These are phyloP conservation scores for Siniperca knerii DNA, from an alignment of 2,113 vertebrate genomes.

Conservation along the genomic window DNA sequence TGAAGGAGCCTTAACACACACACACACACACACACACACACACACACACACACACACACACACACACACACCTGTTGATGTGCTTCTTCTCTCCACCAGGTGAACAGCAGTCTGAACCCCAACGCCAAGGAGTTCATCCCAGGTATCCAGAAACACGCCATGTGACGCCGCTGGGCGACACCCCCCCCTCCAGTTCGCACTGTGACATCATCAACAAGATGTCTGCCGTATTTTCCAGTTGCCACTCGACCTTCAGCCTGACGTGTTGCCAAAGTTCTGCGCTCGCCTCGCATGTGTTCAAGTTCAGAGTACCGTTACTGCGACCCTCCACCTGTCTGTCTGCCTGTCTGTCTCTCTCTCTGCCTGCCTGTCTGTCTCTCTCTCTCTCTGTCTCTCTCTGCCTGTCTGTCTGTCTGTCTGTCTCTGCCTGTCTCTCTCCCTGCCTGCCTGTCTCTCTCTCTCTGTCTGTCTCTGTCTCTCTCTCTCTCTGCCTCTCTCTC, in stretches of 20 bases:
- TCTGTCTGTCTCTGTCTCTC: too few species aligned
- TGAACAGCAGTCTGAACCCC: slow-evolving; percentile 94
- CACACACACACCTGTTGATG: not conserved
- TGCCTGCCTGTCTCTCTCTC: too few species aligned
- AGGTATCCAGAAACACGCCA: slow-evolving; percentile 91
- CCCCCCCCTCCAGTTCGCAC: slow-evolving; percentile 86
- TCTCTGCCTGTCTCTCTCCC: too few species aligned
- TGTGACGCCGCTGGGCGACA: slow-evolving; percentile 84
- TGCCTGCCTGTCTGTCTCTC: too few species aligned
- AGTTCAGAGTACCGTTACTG: slow-evolving; percentile 7
- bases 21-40: too few species aligned
- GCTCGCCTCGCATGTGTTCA: slow-evolving; percentile 91
- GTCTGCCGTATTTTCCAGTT: slow-evolving; percentile 88
- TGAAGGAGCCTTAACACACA: too few species aligned
- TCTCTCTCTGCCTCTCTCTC: too few species aligned
- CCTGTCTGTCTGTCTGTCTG: too few species aligned
- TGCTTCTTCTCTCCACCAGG: slow-evolving; percentile 72
- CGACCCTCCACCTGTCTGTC: not conserved
- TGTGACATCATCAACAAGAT: slow-evolving; percentile 92
- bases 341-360: too few species aligned
- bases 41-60: too few species aligned
- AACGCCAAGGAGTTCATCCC: slow-evolving; percentile 97
- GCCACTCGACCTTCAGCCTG: slow-evolving; percentile 84
- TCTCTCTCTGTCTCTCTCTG: too few species aligned
- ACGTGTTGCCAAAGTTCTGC: slow-evolving; percentile 95